Percentiles rank a stretch among this genome's conserved stretches.
Conservation (phyloP, 1,140 invertebrate genomes). For the Drosophila sp. region DNA sequence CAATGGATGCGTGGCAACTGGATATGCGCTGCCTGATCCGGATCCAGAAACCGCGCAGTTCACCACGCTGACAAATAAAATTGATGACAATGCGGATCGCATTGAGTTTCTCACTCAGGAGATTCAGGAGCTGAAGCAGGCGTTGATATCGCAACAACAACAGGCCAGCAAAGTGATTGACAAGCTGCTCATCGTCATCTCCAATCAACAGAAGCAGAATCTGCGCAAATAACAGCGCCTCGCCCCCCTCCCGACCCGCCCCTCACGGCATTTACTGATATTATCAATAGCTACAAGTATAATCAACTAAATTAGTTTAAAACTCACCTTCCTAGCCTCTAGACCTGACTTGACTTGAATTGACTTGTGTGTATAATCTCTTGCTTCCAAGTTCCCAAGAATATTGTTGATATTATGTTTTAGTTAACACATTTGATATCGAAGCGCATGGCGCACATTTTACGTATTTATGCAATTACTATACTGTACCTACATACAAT, state of each 20-base stretch:
- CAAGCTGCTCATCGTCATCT: slow-evolving; percentile 82
- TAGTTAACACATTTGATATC: slow-evolving; percentile 66
- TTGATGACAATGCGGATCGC: slow-evolving; percentile 87
- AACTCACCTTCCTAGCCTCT: slow-evolving; percentile 33
- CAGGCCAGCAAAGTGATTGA: slow-evolving; percentile 84
- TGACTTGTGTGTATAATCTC: slow-evolving; percentile 3
- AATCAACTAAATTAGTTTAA: slow-evolving; percentile 42
- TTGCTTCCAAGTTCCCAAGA: slow-evolving; percentile 36
- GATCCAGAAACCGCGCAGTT: slow-evolving; percentile 83
- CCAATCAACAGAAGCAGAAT: slow-evolving; percentile 83
- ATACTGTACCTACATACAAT: slow-evolving; percentile 33
- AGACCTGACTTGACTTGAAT: slow-evolving; percentile 33
- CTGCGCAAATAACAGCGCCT: slow-evolving; percentile 68
- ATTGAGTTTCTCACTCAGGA: slow-evolving; percentile 87
- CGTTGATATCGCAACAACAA: slow-evolving; percentile 84
- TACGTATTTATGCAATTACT: slow-evolving; percentile 34
- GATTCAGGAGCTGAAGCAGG: slow-evolving; percentile 87
- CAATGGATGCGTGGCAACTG: slow-evolving; percentile 85
- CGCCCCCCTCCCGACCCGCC: background rate
- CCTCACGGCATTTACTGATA: slow-evolving; percentile 58
- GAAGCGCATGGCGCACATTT: slow-evolving; percentile 51
- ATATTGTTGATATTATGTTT: slow-evolving; percentile 77
- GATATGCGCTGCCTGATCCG: slow-evolving; percentile 84
- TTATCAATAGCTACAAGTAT: slow-evolving; percentile 39
- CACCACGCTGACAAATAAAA: slow-evolving; percentile 86